These are phyloP conservation scores for Samia ricini DNA, from an alignment of 1,140 invertebrate species.

Conservation along the genomic window DNA sequence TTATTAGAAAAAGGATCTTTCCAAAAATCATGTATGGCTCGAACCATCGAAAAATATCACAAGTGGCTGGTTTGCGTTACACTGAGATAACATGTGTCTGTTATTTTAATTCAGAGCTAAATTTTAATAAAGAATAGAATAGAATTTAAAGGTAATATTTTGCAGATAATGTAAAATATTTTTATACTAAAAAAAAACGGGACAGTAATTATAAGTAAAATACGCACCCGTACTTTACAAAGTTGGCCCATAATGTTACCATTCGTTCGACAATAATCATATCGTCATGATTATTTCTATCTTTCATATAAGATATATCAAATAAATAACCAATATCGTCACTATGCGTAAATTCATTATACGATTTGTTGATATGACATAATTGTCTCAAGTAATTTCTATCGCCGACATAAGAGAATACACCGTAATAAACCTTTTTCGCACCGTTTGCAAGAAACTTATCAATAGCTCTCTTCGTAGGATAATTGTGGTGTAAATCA, in stretches of 20 bases:
- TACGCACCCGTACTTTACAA: conserved; percentile 24
- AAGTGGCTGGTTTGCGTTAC: too few species aligned
- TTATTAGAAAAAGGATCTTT: too few species aligned
- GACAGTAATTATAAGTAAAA: background rate
- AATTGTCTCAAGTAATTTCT: conserved; percentile 8
- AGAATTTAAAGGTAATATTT: too few species aligned
- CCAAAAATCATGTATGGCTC: too few species aligned
- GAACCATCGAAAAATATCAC: too few species aligned
- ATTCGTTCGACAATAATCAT: conserved; percentile 38
- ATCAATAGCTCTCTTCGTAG: background rate
- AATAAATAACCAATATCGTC: conserved; percentile 17
- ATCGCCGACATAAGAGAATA: conserved; percentile 12
- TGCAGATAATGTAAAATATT: too few species aligned
- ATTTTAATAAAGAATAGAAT: too few species aligned
- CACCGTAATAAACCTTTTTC: conserved; percentile 5
- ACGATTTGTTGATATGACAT: conserved; percentile 2
- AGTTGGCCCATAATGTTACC: conserved; percentile 46
- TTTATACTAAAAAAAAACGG: background rate
- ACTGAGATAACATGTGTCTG: too few species aligned
- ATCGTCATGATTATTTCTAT: conserved; percentile 24
- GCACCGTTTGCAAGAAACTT: conserved; percentile 8
- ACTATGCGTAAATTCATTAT: conserved; percentile 2
- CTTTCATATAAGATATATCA: conserved; percentile 23
- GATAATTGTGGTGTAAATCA: conserved; percentile 2
- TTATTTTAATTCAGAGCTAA: too few species aligned